Percentiles rank a stretch among this genome's conserved stretches.
phyloP scores from a whole-genome alignment of 2,113 vertebrate species.

The Maccullochella peelii region DNA sequence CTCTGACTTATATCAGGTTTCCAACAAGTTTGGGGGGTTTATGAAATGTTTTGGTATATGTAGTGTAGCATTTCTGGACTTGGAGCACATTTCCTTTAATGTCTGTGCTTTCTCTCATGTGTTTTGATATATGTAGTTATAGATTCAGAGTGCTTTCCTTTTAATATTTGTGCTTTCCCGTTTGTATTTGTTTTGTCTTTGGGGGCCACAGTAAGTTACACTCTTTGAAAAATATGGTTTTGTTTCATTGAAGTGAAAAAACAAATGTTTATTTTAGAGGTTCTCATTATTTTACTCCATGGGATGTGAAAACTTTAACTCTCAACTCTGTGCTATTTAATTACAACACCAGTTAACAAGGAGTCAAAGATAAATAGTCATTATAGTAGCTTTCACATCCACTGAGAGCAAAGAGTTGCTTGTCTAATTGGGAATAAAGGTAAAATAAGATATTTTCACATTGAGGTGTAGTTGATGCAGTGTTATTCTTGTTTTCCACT shows the following conservation, averaged over 20 bases:
- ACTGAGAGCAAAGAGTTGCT: background rate
- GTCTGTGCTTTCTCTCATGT: background rate
- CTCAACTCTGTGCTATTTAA: background rate
- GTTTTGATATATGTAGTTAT: background rate
- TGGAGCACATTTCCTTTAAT: background rate
- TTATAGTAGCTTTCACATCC: background rate
- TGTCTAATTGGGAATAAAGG: background rate
- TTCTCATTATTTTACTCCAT: background rate
- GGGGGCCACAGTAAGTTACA: background rate
- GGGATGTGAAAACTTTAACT: background rate
- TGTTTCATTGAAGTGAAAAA: background rate
- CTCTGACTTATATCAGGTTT: background rate
- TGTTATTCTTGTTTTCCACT: conserved; percentile 27
- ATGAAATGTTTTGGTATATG: background rate
- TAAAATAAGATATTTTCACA: conserved; percentile 2
- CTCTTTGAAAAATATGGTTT: background rate
- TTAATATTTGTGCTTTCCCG: background rate
- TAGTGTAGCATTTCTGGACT: background rate
- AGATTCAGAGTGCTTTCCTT: background rate
- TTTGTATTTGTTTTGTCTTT: conserved; percentile 21
- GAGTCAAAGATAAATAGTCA: background rate
- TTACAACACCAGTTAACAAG: background rate
- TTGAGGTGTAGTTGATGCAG: background rate
- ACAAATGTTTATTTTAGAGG: conserved; percentile 1
- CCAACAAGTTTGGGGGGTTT: background rate